Conservation (phyloP, 2,113 vertebrate genomes). For the Amblyornis subalaris region DNA sequence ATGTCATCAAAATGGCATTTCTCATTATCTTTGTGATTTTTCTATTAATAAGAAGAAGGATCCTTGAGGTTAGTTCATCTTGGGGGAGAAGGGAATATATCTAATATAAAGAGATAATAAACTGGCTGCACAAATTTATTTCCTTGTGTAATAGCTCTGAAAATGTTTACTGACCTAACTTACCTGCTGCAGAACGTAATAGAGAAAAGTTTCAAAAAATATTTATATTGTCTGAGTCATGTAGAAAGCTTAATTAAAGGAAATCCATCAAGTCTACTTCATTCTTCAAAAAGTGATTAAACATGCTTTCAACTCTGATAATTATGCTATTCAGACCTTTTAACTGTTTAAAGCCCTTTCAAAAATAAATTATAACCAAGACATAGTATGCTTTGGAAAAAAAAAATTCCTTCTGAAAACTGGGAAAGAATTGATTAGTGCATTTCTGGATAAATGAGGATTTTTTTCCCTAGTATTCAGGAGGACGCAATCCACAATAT, state of each 20-base stretch:
- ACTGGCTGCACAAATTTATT: background rate
- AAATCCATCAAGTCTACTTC: background rate
- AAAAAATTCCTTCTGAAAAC: background rate
- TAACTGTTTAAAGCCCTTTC: background rate
- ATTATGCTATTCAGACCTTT: background rate
- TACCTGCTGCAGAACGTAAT: background rate
- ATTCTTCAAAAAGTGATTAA: slow-evolving; percentile 10
- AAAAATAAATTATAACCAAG: background rate
- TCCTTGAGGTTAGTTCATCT: background rate
- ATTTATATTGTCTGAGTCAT: slow-evolving; percentile 8
- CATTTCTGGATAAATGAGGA: background rate
- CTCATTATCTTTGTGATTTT: background rate
- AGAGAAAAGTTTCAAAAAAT: background rate
- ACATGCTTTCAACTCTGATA: background rate
- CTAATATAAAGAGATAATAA: background rate
- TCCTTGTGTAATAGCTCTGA: background rate
- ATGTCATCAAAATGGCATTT: background rate
- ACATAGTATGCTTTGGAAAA: background rate
- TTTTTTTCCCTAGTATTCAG: background rate
- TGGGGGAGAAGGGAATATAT: background rate
- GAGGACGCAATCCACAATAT: accelerated
- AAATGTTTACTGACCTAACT: background rate
- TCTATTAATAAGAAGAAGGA: background rate
- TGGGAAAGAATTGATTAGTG: background rate
- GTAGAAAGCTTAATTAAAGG: slow-evolving; percentile 24